Conservation (phyloP, 1,140 invertebrate species). For the Sycophaga agraensis region DNA sequence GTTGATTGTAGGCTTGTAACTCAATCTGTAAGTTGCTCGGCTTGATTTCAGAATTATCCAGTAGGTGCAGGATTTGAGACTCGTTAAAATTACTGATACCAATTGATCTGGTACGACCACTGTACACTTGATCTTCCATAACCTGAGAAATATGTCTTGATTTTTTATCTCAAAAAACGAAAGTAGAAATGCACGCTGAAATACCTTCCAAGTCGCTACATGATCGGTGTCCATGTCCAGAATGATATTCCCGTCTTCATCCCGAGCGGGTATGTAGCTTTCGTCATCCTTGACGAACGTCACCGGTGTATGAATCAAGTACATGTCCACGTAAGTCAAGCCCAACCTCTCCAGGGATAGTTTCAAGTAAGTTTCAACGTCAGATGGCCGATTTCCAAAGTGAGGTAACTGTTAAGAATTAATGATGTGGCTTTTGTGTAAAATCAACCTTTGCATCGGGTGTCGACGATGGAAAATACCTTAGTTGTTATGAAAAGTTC, state of each 20-base stretch:
- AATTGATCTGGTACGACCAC: conserved; percentile 67
- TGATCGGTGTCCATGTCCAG: conserved; percentile 70
- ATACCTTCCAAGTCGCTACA: conserved; percentile 76
- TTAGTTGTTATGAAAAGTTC: conserved; percentile 86
- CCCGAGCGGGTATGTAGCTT: conserved; percentile 49
- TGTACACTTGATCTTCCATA: conserved; percentile 73
- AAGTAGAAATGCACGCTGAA: too few relatives aligned
- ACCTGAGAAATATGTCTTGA: conserved; percentile 59
- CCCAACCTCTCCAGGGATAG: conserved; percentile 72
- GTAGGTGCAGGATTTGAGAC: conserved; percentile 66
- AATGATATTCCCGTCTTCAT: conserved; percentile 64
- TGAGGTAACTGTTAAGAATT: conserved; percentile 54
- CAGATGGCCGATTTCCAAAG: conserved; percentile 66
- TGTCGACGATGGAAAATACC: conserved; percentile 55
- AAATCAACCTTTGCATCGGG: too few relatives aligned
- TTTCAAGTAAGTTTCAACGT: conserved; percentile 71
- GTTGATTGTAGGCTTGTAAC: conserved; percentile 80
- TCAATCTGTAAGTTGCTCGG: conserved; percentile 78
- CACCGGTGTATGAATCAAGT: conserved; percentile 81
- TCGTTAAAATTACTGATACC: conserved; percentile 82
- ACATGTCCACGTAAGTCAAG: conserved; percentile 81
- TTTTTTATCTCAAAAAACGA: too few relatives aligned
- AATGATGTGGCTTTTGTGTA: too few relatives aligned
- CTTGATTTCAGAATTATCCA: conserved; percentile 65
- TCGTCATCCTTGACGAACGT: conserved; percentile 60